Percentiles rank a stretch among this genome's conserved stretches.
Evolutionary conservation across 2,113 vertebrate species (phyloP).

Genomic region (Dissostichus mawsoni): DNA sequence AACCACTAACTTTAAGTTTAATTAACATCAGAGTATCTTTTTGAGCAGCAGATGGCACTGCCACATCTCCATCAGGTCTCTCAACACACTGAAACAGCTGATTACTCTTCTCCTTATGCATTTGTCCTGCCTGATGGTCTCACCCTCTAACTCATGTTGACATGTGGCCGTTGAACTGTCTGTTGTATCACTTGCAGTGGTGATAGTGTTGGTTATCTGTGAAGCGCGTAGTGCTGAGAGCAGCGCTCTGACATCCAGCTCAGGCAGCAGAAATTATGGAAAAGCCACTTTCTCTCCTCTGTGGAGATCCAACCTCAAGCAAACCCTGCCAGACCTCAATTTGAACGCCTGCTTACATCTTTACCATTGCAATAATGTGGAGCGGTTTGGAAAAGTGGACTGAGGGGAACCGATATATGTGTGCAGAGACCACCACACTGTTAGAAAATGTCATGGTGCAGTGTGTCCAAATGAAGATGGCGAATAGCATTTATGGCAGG

Average conservation of each 20-base stretch:
- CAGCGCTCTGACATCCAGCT: constrained; percentile 44
- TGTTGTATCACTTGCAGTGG: constrained; percentile 25
- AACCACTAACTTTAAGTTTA: background rate
- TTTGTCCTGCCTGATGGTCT: background rate
- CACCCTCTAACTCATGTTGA: background rate
- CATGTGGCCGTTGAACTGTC: constrained; percentile 12
- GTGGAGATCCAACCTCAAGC: constrained; percentile 62
- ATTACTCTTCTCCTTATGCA: background rate
- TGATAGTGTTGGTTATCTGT: constrained; percentile 32
- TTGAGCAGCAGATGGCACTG: constrained; percentile 76
- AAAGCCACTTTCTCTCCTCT: constrained; percentile 60
- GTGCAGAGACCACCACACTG: constrained; percentile 60
- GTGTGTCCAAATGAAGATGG: constrained; percentile 60
- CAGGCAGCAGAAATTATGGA: constrained; percentile 59
- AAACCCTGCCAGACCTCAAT: constrained; percentile 68
- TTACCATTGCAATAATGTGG: constrained; percentile 64
- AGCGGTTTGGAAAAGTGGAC: constrained; percentile 62
- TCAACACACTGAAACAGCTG: constrained; percentile 16
- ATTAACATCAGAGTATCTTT: constrained; percentile 19
- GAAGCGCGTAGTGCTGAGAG: constrained; percentile 41
- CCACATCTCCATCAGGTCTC: constrained; percentile 47
- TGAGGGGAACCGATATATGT: constrained; percentile 61
- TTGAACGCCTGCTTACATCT: constrained; percentile 70
- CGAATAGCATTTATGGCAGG: constrained; percentile 51
- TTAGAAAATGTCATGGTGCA: constrained; percentile 48